A percentile compares a stretch with the other conserved stretches of the same genome.
phyloP scores from a whole-genome alignment of 2,797 vertebrate species.

The Artibeus lituratus region DNA sequence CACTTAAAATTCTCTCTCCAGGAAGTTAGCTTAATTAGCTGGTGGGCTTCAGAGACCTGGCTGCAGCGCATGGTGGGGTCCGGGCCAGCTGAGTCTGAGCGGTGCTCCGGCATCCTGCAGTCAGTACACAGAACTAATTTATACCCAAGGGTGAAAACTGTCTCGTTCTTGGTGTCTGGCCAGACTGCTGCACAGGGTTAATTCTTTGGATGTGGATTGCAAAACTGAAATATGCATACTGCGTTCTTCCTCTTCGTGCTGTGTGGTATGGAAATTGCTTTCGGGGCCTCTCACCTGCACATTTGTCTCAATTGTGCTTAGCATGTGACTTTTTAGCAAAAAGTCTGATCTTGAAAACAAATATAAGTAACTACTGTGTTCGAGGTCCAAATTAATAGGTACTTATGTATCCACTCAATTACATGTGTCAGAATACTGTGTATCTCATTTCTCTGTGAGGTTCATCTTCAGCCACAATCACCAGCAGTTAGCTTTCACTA shows the following conservation, averaged over 20 bases:
- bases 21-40: conserved; percentile 57
- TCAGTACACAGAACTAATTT: conserved; percentile 68
- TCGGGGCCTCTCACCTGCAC: not conserved
- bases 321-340: not conserved
- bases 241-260: not conserved
- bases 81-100: not conserved
- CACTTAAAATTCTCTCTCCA: conserved; percentile 11
- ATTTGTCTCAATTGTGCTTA: not conserved
- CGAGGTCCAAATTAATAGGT: not conserved
- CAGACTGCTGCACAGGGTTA: conserved; percentile 47
- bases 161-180: conserved; percentile 61
- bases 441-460: not conserved
- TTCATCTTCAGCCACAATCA: not conserved
- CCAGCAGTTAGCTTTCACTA: not conserved
- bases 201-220: conserved; percentile 38
- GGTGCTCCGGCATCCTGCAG: not conserved
- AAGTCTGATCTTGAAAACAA: not conserved
- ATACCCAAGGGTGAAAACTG: conserved; percentile 75
- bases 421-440: not conserved
- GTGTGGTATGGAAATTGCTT: not conserved
- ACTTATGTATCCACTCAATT: not conserved
- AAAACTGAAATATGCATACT: not conserved
- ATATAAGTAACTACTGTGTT: not conserved
- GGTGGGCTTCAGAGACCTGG: conserved; percentile 40
- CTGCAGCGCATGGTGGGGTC: not conserved